Evolutionary conservation across 2,113 vertebrate genomes (phyloP).

Genomic region (Brachyhypopomus gauderio): DNA sequence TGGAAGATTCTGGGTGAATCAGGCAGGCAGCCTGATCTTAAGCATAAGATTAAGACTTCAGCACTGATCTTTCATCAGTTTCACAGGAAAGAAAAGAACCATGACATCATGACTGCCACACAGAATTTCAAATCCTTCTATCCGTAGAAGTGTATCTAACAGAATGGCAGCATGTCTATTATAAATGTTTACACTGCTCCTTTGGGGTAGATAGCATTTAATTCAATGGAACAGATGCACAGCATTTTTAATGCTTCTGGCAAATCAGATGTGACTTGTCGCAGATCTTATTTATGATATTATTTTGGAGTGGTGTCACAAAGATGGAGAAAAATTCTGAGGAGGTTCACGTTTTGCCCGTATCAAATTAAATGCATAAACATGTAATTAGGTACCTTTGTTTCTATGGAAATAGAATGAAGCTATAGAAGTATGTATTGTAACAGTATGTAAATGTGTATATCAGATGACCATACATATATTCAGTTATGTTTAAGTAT

Average conservation of each 20-base stretch:
- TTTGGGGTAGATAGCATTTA: not conserved
- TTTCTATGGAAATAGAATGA: conserved; percentile 1
- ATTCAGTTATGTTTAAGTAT: too few relatives aligned
- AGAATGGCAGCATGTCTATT: conserved; percentile 19
- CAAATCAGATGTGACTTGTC: not conserved
- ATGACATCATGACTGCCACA: not conserved
- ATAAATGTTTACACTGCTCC: conserved; percentile 6
- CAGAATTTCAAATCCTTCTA: not conserved
- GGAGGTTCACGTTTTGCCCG: too few relatives aligned
- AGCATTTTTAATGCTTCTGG: conserved; percentile 13
- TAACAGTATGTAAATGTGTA: not conserved
- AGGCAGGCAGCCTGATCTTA: conserved; percentile 7
- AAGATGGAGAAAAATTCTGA: not conserved
- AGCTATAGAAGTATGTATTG: not conserved
- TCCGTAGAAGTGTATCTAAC: not conserved
- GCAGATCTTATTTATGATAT: not conserved
- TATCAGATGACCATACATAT: not conserved
- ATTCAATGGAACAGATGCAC: not conserved
- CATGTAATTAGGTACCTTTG: not conserved
- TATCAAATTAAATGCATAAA: not conserved
- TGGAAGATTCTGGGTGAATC: conserved; percentile 3
- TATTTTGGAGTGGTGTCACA: not conserved
- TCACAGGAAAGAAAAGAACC: not conserved
- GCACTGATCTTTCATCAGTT: not conserved
- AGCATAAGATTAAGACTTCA: not conserved